Evolutionary conservation across 1,140 invertebrate genomes (phyloP), one percentile per base, ranked within the genome.

Genomic region (Lithobius niger): DNA sequence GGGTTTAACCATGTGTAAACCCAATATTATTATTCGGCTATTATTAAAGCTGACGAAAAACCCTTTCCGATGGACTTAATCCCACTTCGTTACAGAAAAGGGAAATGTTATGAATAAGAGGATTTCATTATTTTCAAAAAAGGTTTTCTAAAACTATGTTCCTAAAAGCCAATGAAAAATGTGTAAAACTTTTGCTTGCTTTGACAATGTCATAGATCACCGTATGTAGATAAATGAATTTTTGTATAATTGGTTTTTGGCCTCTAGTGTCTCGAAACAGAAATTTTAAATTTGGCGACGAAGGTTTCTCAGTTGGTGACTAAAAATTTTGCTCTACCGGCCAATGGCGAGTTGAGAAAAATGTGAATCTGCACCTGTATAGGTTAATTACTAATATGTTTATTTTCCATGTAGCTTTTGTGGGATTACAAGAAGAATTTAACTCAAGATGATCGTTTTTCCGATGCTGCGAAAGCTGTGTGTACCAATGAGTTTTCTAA

Each of bases 351-450:
- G 10, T 10, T 36, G n/a, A 36, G 10, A 36, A 10, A 10, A 10
- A 10, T 36, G 10, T 10, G 31, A 10, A 36, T 10, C n/a, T 36
- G 31, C 10, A 10, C 10, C n/a, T 36, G 31, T n/a, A 36, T 36
- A 36, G 31, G n/a, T 36, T 36, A 10, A 36, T 36, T 36, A 36
- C 31, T 10, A 36, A 36, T 10, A 36, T 36, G 31, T 10, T 22
- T 57, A n/a, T 51, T 45, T 57, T 40, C 48, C 24, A 64, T 65
- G n/a, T 61, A 75, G 73, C 60, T 79, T 22, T 72, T 93, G 48
- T 92, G 84, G 83, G 68, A 73, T 0, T 83, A 84, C 62, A 83
- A 87, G 60, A 75, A 76, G 21, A 79, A 83, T 59, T 69, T 94
- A 31, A 84, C 88, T 1, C 74, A 79, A 52, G 83, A 86, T 69